phyloP scores from a whole-genome alignment of 2,113 vertebrate species.

The Corapipo altera region DNA sequence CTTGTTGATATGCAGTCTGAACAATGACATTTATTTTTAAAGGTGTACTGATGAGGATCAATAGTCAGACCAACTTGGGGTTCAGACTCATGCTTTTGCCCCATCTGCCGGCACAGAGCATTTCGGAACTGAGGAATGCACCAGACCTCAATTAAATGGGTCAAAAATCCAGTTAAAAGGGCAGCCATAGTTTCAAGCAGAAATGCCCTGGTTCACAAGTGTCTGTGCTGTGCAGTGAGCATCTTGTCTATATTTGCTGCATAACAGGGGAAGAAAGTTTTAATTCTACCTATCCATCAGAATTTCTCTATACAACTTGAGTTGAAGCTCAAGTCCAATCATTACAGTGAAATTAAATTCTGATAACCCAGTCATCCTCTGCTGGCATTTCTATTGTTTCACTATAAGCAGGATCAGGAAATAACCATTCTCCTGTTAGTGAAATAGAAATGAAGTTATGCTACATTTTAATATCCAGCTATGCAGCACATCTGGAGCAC shows the following conservation, averaged over 20 bases:
- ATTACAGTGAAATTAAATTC: background rate
- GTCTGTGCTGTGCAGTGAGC: background rate
- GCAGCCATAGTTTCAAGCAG: background rate
- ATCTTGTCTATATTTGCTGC: background rate
- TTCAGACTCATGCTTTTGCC: background rate
- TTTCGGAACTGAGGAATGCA: background rate
- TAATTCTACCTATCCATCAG: background rate
- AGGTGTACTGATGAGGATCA: background rate
- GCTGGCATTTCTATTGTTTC: background rate
- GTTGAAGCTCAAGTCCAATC: background rate
- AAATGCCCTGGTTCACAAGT: background rate
- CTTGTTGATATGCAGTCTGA: background rate
- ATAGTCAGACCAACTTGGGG: background rate
- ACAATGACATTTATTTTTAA: background rate
- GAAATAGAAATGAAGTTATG: conserved; percentile 4
- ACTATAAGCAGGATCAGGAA: background rate
- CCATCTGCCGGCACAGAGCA: background rate
- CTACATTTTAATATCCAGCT: conserved; percentile 16
- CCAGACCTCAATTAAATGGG: background rate
- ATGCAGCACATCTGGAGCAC: background rate
- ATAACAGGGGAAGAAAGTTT: background rate
- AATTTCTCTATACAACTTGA: background rate
- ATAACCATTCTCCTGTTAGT: background rate
- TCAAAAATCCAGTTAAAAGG: background rate
- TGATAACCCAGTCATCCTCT: background rate